Evolutionary conservation across 2,888 invertebrate genomes (phyloP).

Genomic region (Microctonus hyperodae): DNA sequence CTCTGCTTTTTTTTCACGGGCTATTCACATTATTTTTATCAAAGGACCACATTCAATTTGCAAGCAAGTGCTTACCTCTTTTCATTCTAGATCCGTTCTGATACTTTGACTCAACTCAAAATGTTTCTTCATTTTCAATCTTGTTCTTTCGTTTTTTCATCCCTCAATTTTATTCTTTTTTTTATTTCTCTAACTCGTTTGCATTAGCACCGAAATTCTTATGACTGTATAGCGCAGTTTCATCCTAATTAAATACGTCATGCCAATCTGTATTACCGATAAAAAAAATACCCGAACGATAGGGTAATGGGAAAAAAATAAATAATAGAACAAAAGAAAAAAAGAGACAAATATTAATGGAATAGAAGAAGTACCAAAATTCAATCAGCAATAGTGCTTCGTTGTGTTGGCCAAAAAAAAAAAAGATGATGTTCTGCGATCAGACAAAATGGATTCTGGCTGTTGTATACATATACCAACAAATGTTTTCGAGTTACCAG

Average conservation of each 20-base stretch:
- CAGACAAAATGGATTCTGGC: conserved; percentile 2
- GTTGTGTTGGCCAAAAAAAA: background rate
- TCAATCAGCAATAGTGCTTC: conserved; percentile 26
- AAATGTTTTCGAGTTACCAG: background rate
- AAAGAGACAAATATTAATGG: background rate
- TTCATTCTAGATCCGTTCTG: background rate
- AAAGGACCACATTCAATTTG: background rate
- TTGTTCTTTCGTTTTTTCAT: background rate
- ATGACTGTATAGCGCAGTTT: background rate
- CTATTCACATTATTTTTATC: background rate
- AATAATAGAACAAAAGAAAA: conserved; percentile 5
- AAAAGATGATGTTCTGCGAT: conserved; percentile 13
- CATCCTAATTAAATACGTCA: conserved; percentile 7
- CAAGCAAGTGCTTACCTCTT: background rate
- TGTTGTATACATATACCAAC: background rate
- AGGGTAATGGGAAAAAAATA: background rate
- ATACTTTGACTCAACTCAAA: background rate
- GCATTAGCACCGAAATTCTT: background rate
- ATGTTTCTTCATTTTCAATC: background rate
- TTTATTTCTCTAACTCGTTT: background rate
- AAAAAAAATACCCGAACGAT: background rate
- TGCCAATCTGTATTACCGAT: background rate
- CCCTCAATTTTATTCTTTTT: background rate
- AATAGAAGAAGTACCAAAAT: conserved; percentile 8
- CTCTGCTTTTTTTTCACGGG: background rate